Evolutionary conservation across 2,797 vertebrate species (phyloP).

Genomic region (Sebastes hubbsi): DNA sequence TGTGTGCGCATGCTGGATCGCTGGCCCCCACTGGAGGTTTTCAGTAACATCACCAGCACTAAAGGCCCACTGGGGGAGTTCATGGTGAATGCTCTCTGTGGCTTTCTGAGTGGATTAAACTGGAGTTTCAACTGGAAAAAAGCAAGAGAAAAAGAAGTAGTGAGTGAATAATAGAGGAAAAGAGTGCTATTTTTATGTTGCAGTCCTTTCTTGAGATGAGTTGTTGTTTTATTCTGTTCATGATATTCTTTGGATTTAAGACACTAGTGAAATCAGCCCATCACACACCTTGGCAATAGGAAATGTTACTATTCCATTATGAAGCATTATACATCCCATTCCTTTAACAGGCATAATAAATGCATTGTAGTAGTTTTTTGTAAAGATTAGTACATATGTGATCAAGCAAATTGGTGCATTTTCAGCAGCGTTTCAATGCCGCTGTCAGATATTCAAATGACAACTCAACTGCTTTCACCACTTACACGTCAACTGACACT

Average conservation of each 20-base stretch:
- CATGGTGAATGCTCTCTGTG: slow-evolving; percentile 45
- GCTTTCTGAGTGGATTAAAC: slow-evolving; percentile 35
- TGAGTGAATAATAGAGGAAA: slow-evolving; percentile 29
- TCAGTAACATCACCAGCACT: slow-evolving; percentile 39
- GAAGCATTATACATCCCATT: background rate
- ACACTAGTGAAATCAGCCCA: background rate
- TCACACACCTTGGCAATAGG: background rate
- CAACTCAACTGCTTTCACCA: background rate
- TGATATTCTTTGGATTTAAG: background rate
- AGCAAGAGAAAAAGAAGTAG: background rate
- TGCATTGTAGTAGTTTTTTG: background rate
- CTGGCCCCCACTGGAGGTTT: slow-evolving; percentile 28
- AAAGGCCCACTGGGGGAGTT: slow-evolving; percentile 36
- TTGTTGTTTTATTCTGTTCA: background rate
- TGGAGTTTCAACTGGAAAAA: slow-evolving; percentile 15
- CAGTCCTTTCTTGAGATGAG: background rate
- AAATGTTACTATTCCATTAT: background rate
- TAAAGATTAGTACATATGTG: background rate
- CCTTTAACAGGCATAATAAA: background rate
- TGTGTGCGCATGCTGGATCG: background rate
- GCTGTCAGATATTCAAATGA: background rate
- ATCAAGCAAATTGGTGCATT: background rate
- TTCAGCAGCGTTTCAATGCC: background rate
- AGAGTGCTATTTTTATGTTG: slow-evolving; percentile 24
- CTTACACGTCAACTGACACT: background rate